These are phyloP conservation scores for Lordiphosa clarofinis DNA, from an alignment of 1,140 invertebrate species.

Conservation along the genomic window DNA sequence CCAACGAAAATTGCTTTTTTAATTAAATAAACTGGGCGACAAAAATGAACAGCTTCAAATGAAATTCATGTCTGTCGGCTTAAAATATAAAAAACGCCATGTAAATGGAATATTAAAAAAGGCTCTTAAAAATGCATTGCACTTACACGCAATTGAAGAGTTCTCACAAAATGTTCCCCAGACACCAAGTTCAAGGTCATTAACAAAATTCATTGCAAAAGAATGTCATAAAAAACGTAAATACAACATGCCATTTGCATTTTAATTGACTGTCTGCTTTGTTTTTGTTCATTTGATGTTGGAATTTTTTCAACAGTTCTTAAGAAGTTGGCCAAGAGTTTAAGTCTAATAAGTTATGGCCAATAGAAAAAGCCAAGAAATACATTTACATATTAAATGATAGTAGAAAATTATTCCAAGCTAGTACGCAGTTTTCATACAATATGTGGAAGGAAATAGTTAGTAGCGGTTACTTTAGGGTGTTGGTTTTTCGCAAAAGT, in stretches of 20 bases:
- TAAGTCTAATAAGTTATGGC: slow-evolving; percentile 3
- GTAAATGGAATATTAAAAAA: slow-evolving; percentile 52
- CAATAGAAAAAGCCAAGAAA: no score
- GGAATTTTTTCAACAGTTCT: slow-evolving; percentile 6
- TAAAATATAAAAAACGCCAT: slow-evolving; percentile 18
- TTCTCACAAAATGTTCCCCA: slow-evolving; percentile 14
- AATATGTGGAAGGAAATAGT: no score
- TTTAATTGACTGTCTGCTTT: slow-evolving; percentile 10
- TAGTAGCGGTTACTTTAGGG: no score
- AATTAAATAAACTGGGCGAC: slow-evolving; percentile 37
- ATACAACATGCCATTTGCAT: slow-evolving; percentile 6
- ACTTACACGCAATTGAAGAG: slow-evolving; percentile 24
- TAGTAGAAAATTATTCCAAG: no score
- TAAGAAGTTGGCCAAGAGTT: not conserved
- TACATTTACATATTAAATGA: no score
- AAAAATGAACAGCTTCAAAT: slow-evolving; percentile 31
- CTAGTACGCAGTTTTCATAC: no score
- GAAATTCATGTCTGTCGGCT: slow-evolving; percentile 29
- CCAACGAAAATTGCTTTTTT: slow-evolving; percentile 55
- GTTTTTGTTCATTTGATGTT: slow-evolving; percentile 10
- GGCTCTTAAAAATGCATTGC: not conserved
- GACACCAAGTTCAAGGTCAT: slow-evolving; percentile 7
- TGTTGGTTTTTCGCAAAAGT: no score
- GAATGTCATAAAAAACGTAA: not conserved
- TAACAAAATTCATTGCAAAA: slow-evolving; percentile 10